phyloP scores from a whole-genome alignment of 2,888 invertebrate species.

The Lutraria lutraria region DNA sequence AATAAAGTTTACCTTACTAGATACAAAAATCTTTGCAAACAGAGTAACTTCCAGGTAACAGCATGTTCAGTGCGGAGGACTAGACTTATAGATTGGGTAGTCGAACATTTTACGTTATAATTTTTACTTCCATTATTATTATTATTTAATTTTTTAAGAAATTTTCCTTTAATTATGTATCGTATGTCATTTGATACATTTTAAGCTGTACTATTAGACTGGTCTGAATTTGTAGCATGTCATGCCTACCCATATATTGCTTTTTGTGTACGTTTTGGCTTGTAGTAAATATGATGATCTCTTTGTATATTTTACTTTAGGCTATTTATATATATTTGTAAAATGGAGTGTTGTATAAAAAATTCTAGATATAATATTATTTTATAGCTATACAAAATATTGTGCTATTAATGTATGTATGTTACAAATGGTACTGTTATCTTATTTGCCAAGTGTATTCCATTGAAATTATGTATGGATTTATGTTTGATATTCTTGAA shows the following conservation, averaged over 20 bases:
- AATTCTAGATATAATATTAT: neutral
- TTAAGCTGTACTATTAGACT: neutral
- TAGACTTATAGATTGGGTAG: too few relatives aligned
- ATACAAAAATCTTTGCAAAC: too few relatives aligned
- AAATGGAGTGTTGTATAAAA: constrained; percentile 8
- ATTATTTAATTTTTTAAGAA: too few relatives aligned
- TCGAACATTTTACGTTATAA: too few relatives aligned
- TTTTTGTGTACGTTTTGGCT: neutral
- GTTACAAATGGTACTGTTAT: neutral
- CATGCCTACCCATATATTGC: neutral
- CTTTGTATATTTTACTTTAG: neutral
- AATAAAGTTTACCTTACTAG: too few relatives aligned
- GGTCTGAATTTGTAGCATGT: neutral
- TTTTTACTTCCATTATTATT: too few relatives aligned
- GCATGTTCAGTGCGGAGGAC: too few relatives aligned
- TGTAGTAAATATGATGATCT: constrained; percentile 6
- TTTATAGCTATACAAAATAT: neutral
- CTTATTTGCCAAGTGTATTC: neutral
- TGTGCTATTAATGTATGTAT: neutral
- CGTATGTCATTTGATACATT: too few relatives aligned
- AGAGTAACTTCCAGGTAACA: too few relatives aligned
- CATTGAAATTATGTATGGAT: neutral
- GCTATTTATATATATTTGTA: constrained; percentile 7
- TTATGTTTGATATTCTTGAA: neutral
- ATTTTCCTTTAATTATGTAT: too few relatives aligned